Base-by-base conservation (phyloP, 2,113 vertebrate genomes). In the Silurus glanis region DNA sequence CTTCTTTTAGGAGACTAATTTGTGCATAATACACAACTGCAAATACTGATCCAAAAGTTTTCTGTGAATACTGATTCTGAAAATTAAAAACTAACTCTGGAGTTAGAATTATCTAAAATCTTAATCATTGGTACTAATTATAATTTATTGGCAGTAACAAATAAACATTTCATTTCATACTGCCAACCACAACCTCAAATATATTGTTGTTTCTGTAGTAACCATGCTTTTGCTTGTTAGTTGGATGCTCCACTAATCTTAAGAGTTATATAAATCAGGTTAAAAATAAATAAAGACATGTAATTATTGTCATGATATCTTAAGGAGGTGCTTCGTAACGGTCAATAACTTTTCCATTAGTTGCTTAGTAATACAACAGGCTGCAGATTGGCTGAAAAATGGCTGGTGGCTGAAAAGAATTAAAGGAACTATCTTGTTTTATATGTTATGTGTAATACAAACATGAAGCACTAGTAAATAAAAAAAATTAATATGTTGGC, bases 1-100 rank as follows among this genome's bases (percentile, higher is more conserved):
- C 75, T 88, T 45, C 91, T 56, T 81, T 89, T 90, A 90, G 82
- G 75, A 76, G 85, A 62, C 21, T 17, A 62, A 83, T 91, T 88
- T 92, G 71, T 91, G 81, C 90, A 90, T 13, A 13, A 49, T 3
- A 75, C 69, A 21, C 45, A 72, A 9, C 47, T 76, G 7, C 88
- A 87, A 87, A 81, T 66, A 64, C 58, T 81, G 67, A 23, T 19
- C 37, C 5, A 69, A 69, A 78, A 83, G 72, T 78, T 64, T 14
- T 45, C n/a, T 51, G 55, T 23, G 55, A 74, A 45, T 21, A 19
- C 28, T 19, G 21, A 58, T 16, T 45, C 51, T 49, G 4, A 25
- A 25, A 45, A 13, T 19, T 53, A 59, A 37, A 37, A 37, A 37
- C 37, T 37, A 37, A 37, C 37, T 37, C 37, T 37, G 37, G 37